Evolutionary conservation across 2,888 invertebrate species (phyloP).

Genomic region (Lycophotia porphyrea): DNA sequence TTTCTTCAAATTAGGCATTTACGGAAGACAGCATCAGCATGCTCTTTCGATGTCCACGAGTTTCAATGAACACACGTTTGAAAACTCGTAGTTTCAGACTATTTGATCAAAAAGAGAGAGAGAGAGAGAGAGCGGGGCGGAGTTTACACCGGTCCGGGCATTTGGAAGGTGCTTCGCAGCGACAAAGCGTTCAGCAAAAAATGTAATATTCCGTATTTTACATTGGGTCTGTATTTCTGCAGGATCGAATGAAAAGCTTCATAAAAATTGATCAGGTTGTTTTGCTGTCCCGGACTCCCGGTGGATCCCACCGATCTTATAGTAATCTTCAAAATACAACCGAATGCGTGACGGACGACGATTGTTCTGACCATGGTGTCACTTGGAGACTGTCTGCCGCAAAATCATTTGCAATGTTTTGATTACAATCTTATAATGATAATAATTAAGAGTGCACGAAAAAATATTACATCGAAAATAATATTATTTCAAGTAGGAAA

Average conservation of each 20-base stretch:
- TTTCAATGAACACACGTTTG: neutral
- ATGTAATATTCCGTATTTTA: neutral
- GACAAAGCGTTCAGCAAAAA: neutral
- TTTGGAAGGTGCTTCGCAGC: neutral
- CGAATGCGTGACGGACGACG: slow-evolving; percentile 35
- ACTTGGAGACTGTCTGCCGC: neutral
- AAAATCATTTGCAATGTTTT: slow-evolving; percentile 11
- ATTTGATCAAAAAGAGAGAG: neutral
- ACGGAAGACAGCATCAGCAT: neutral
- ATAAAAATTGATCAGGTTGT: neutral
- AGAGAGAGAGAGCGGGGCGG: neutral
- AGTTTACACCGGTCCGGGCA: neutral
- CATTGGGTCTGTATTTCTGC: neutral
- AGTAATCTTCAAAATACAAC: slow-evolving; percentile 43
- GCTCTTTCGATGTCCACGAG: neutral
- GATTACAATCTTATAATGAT: neutral
- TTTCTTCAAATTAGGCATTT: neutral
- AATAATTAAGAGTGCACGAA: neutral
- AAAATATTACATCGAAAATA: neutral
- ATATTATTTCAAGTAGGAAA: neutral
- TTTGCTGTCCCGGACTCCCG: neutral
- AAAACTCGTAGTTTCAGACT: neutral
- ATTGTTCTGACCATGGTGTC: slow-evolving; percentile 1
- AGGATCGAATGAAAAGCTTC: neutral
- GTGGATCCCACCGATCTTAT: no score